Evolutionary conservation across 2,888 invertebrate genomes (phyloP), one percentile per base, ranked within the genome.

Genomic region (Dascillus cervinus): DNA sequence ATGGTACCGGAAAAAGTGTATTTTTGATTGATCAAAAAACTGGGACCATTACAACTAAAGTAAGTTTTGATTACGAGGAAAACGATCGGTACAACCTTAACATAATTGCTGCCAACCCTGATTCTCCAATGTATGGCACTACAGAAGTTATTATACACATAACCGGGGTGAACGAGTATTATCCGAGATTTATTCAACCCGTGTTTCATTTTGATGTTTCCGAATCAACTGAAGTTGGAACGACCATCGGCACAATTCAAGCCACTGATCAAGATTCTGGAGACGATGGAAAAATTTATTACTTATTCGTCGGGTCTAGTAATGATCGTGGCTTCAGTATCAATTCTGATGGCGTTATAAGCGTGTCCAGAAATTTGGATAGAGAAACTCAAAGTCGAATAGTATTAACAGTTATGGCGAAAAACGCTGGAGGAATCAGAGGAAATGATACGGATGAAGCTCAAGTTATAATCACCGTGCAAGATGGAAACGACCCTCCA

Each of bases 361-460:
- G 78, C 41, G 90, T 95, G 0, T 82, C 89, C 0, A 72, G 84
- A 37, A 79, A 79, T 55, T 71, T 86, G 39, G 90, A 91, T 49
- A 72, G 90, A 32, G 90, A 91, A 66, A 88, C 88, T 0, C 89
- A 90, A 62, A 89, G 83, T 54, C 73, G 91, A 37, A 89, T 89
- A 2, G 86, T 91, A 0, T 65, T 95, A 5, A 90, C 90, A 1
- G 91, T 94, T 0, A 75, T 95, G 70, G 94, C 94, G 0, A 96
- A 96, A 66, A 96, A 96, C 58, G 79, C 81, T 27, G 95, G 95
- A 8, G 88, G 91, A 10, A 92, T 96, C 46, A 75, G 83, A 20
- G 95, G 95, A 2, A 92, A 94, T 58, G 94, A 95, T 54, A 94
- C 92, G 0, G 94, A 92, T 56, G 91, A 90, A 65, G 94, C 94